Evolutionary conservation across 2,113 vertebrate species (phyloP), one percentile per base, ranked within the genome.

Genomic region (Dipodomys stephensi): DNA sequence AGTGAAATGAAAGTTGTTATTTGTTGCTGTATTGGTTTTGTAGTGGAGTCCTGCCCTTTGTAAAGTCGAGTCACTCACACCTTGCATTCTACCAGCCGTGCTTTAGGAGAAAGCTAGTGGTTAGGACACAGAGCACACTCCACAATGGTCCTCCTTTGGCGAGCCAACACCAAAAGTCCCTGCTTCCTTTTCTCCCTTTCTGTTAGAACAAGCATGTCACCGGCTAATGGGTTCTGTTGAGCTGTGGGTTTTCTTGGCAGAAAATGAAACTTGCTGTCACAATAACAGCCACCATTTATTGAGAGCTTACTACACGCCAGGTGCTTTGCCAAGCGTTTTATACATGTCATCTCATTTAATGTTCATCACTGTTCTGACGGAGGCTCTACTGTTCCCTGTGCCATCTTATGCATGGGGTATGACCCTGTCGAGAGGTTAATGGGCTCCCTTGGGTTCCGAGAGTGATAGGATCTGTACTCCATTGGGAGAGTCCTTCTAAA

Each of bases 241-340:
- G 13, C 39, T 57, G 53, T 11, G 53, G 15, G 12, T 18, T 57
- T 57, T 72, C 83, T 95, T 95, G 90, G 94, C 92, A 96, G 93
- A 90, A 96, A 92, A 91, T 71, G 44, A 65, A 90, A 85, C 53
- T 96, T 92, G 71, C 72, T 87, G 3, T 88, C 93, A 92, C 88
- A 73, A 91, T 93, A 93, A 93, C 85, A 94, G 88, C 60, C 90
- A 71, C 82, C 57, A 85, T 94, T 92, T 97, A 96, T 90, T 85
- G 79, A 87, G 88, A 68, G 67, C 53, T 91, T 94, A 92, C 72
- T 94, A 84, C 39, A 91, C 0, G 1, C 68, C 82, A 67, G 60
- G 83, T n/a, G 64, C 71, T 57, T 88, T 39, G 85, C 92, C 90
- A 94, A 77, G 28, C 76, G 69, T 90, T 95, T 90, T 73, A 27